Evolutionary conservation across 2,797 vertebrate species (phyloP), one percentile per base, ranked within the genome.

Genomic region (Sparidentex hasta): DNA sequence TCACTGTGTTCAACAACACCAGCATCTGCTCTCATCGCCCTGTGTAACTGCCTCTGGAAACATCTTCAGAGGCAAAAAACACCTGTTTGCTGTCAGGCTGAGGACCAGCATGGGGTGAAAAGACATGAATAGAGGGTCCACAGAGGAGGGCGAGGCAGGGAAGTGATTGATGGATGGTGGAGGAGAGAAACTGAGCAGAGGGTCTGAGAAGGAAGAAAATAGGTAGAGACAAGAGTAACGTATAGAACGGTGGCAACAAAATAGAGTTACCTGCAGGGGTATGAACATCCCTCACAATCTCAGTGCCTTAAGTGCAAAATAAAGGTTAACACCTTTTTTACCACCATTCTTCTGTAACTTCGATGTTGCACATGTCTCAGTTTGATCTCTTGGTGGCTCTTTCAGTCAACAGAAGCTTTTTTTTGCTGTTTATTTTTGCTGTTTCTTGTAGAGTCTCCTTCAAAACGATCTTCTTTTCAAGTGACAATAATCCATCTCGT

Each of bases 71-170:
- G 12, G 14, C 33, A 38, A 38, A 61, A 52, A 80, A 75, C 65
- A 56, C 43, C 1, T 7, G 56, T 80, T 78, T 68, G 47, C 82
- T 68, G 78, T 81, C 80, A 44, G 27, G 2, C 70, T 52, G 71
- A 11, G n/a, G 47, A 48, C 70, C 64, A 57, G 74, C 8, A 29
- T 68, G 52, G 43, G 65, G 33, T 76, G 16, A 56, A 65, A 63
- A 74, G 21, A 85, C 58, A 27, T 65, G 55, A 74, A 58, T 18
- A 25, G 47, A 25, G 23, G 55, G 65, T 71, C 71, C 58, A 79
- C 50, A 29, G 71, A 25, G 59, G 14, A n/a, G 20, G 56, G 20
- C 51, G 57, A 44, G 68, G 20, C 4, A 12, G 11, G n/a, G 21
- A 54, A 59, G 33, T 43, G 65, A 65, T n/a, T 66, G 57, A 74